Evolutionary conservation across 2,113 vertebrate genomes (phyloP).

Genomic region (Galeopterus variegatus): DNA sequence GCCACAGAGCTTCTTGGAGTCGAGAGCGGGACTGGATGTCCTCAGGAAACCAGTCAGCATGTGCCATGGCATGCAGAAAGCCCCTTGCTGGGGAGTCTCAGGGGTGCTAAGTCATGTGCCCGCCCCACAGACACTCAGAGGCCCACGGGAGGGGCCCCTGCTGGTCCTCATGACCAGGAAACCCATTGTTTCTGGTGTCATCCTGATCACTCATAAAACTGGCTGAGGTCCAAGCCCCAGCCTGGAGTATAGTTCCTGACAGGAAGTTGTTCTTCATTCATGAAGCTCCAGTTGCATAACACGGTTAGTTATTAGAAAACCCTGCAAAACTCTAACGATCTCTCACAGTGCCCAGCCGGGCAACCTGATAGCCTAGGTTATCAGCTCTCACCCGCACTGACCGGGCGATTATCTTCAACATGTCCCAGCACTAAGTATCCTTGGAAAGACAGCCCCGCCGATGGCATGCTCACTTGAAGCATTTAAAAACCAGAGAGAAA

Average conservation of each 20-base stretch:
- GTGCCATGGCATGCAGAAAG: neutral
- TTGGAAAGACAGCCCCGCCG: neutral
- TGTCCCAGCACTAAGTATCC: neutral
- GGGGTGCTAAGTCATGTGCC: neutral
- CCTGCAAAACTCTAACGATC: neutral
- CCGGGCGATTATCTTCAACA: neutral
- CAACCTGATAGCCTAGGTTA: rapidly evolving
- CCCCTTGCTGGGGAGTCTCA: neutral
- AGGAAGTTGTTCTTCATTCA: constrained; percentile 4
- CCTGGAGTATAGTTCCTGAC: neutral
- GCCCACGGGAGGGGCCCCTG: neutral
- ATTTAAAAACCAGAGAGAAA: neutral
- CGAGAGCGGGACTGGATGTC: neutral
- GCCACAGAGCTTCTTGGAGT: neutral
- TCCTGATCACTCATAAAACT: neutral
- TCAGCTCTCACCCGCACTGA: neutral
- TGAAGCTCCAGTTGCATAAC: neutral
- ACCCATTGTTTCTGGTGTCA: neutral
- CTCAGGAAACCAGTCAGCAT: neutral
- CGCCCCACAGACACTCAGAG: neutral
- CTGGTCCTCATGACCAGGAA: neutral
- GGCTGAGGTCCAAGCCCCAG: neutral
- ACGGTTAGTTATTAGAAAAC: neutral
- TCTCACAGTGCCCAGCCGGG: neutral
- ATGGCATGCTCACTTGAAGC: neutral